A percentile compares a stretch with the other conserved stretches of the same genome.
Evolutionary conservation across 2,113 vertebrate species (phyloP).

Genomic region (Uropsilus gracilis): DNA sequence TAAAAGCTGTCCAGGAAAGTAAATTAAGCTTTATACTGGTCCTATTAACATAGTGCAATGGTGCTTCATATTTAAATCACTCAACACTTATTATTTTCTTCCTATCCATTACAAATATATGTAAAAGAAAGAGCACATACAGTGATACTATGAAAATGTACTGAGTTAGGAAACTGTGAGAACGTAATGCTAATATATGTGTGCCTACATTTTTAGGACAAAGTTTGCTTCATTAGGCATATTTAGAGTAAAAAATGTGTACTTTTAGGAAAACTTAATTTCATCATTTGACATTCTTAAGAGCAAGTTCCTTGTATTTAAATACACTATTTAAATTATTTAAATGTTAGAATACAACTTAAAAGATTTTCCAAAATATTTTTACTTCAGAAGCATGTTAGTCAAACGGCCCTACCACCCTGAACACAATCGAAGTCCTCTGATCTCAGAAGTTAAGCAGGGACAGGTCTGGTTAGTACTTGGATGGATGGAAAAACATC

Average conservation of each 20-base stretch:
- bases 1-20: slow-evolving; percentile 18
- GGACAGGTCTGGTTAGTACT: too few species aligned
- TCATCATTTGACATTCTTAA: not conserved
- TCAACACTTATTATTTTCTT: not conserved
- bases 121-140: not conserved
- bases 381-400: slow-evolving; percentile 26
- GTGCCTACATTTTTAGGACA: not conserved
- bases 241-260: not conserved
- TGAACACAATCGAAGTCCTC: too few species aligned
- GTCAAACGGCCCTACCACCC: too few species aligned
- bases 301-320: not conserved
- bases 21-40: slow-evolving; percentile 21
- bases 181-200: not conserved
- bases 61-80: not conserved
- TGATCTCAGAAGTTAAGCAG: too few species aligned
- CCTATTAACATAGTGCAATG: not conserved
- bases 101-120: not conserved
- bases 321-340: not conserved
- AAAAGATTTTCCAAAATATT: not conserved
- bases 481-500: too few species aligned
- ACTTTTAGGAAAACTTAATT: slow-evolving; percentile 20
- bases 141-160: not conserved
- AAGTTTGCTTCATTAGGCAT: slow-evolving; percentile 33
- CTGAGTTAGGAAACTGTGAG: not conserved
- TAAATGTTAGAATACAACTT: not conserved